Evolutionary conservation across 1,140 invertebrate species (phyloP), one percentile per base, ranked within the genome.

Genomic region (Drosophila rufa): DNA sequence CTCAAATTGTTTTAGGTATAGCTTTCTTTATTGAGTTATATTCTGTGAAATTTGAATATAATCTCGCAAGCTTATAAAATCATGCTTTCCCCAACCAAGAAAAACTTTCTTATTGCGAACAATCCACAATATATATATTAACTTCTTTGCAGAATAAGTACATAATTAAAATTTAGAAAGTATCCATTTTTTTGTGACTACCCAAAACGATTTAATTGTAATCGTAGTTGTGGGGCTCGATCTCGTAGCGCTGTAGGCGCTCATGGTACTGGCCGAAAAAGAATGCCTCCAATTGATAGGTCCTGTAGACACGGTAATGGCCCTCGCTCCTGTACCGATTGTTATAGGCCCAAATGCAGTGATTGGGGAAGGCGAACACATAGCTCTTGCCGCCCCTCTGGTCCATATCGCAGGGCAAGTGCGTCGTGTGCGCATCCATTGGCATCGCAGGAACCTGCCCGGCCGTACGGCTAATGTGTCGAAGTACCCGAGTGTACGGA

Each of bases 371-470:
- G 1, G 38, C 14, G 0, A 42, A 25, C 2, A 84, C 33, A 19
- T 46, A 67, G 45, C 4, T 30, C 4, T 22, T 5, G 0, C 1
- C 15, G 14, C 40, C 57, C 11, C 38, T 48, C 0, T 25, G 14
- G 48, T 86, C 75, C 27, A 86, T 19, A n/a, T 87, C 79, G 17
- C 83, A 87, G 3, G 75, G 75, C 27, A 48, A 14, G 25, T 86
- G 79, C n/a, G 25, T n/a, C 0, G 61, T 51, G n/a, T 60, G 8
- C 2, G 67, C 30, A 50, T 70, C 65, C n/a, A 55, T 58, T 4
- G 79, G 71, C n/a, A 81, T 22, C 6, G 8, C 0, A 2, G 50
- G 22, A 9, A 12, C 0, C 19, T 51, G 42, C 36, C 30, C 47
- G n/a, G 36, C 19, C 9, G 19, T 27, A 2, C 76, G 65, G 22